Base-by-base conservation (phyloP, 2,888 invertebrate genomes). In the Melangyna quadrimaculata region DNA sequence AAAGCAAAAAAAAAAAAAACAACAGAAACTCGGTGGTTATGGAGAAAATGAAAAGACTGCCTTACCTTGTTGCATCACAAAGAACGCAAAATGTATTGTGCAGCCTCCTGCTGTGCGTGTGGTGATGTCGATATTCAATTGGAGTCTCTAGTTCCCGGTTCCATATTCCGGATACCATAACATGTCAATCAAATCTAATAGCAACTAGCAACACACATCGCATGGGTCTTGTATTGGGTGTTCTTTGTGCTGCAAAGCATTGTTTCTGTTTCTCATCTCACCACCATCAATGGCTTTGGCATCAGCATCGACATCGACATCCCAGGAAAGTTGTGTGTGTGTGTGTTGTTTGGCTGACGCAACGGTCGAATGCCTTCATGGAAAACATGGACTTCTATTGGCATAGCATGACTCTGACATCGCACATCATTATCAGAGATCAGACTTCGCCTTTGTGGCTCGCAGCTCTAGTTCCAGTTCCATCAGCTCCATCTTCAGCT, bases 141-240 rank as follows among this genome's bases (percentile, higher is more conserved):
- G 45, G 67, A 75, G 61, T 80, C 72, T 70, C 61, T 67, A 67
- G 71, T 69, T 77, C 55, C 63, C 72, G 75, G 67, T 79, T 77
- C 69, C 80, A 75, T 59, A 59, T 90, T 90, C 89, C 90, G 90
- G 89, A 89, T 90, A 89, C 90, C 91, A 90, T 89, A 91, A 90
- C 90, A 90, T 90, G 91, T 90, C 90, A 91, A 90, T 90, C 89
- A 90, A 89, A 89, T 71, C 65, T 75, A 84, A 79, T 75, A 84
- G 71, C 80, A 89, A 75, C 65, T 75, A 84, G 75, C 72, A 84
- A 65, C 80, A 84, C 79, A 84, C 74, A 71, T 63, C 29, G 43
- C 63, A 65, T 55, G 57, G 57, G 78, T 75, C 67, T 84, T 71
- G 61, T 79, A 67, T 75, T 72, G 84, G 79, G 71, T 80, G 80